Conservation (phyloP, 2,797 vertebrate genomes). For the Megalops cyprinoides region DNA sequence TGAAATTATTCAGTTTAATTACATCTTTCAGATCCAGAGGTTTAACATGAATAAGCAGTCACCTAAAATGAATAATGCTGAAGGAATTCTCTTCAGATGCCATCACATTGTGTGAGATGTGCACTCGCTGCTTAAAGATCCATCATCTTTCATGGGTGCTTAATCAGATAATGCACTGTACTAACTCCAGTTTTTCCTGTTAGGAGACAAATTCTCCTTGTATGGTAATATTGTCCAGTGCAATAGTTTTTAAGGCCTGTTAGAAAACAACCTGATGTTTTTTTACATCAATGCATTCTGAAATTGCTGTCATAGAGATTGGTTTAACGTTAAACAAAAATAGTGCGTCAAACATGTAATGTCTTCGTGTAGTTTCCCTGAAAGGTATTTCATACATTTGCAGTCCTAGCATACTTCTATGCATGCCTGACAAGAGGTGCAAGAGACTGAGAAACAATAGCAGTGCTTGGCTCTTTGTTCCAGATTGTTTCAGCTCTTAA, state of each 20-base stretch:
- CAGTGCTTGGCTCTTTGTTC: not conserved
- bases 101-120: not conserved
- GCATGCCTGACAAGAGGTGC: too few relatives aligned
- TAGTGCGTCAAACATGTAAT: too few relatives aligned
- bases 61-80: not conserved
- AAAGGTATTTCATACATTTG: too few relatives aligned
- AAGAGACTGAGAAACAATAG: too few relatives aligned
- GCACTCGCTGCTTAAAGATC: not conserved
- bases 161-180: not conserved
- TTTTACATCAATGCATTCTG: not conserved
- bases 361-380: too few relatives aligned
- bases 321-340: not conserved
- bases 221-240: not conserved
- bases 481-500: not conserved
- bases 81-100: not conserved
- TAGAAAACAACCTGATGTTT: not conserved
- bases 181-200: not conserved
- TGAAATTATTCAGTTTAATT: conserved; percentile 24
- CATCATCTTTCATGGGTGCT: conserved; percentile 12
- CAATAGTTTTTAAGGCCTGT: not conserved
- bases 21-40: conserved; percentile 17
- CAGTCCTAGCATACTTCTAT: too few relatives aligned
- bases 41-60: conserved; percentile 26
- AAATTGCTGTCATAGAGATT: not conserved
- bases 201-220: not conserved